Evolutionary conservation across 2,797 vertebrate species (phyloP).

Genomic region (Pipistrellus kuhlii): DNA sequence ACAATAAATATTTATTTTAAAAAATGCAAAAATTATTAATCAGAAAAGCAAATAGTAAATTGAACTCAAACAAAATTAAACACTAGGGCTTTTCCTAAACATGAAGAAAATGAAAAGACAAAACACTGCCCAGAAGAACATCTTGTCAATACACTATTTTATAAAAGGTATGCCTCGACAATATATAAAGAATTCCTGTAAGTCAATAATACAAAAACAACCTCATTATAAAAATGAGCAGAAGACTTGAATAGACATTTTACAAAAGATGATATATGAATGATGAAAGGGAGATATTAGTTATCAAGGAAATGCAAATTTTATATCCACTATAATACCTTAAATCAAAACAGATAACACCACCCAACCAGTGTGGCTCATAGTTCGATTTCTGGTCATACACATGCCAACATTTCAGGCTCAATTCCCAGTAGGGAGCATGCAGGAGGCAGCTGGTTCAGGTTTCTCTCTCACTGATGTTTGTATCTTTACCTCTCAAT

Average conservation of each 20-base stretch:
- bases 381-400: not conserved
- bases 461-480: not conserved
- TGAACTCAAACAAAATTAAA: conserved; percentile 38
- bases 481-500: not conserved
- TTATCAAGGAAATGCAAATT: not conserved
- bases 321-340: not conserved
- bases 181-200: not conserved
- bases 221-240: not conserved
- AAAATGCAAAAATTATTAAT: conserved; percentile 13
- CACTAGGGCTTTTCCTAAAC: not conserved
- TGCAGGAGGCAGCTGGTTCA: not conserved
- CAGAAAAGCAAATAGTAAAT: not conserved
- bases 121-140: not conserved
- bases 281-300: not conserved
- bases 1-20: not conserved
- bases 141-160: conserved; percentile 17
- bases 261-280: not conserved
- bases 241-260: not conserved
- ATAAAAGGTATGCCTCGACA: not conserved
- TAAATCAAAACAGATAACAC: not conserved
- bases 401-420: not conserved
- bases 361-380: not conserved
- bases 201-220: conserved; percentile 15
- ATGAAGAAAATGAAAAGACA: not conserved
- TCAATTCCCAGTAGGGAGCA: not conserved